phyloP scores from a whole-genome alignment of 2,797 vertebrate species.

The Hypotaenidia philippensis region DNA sequence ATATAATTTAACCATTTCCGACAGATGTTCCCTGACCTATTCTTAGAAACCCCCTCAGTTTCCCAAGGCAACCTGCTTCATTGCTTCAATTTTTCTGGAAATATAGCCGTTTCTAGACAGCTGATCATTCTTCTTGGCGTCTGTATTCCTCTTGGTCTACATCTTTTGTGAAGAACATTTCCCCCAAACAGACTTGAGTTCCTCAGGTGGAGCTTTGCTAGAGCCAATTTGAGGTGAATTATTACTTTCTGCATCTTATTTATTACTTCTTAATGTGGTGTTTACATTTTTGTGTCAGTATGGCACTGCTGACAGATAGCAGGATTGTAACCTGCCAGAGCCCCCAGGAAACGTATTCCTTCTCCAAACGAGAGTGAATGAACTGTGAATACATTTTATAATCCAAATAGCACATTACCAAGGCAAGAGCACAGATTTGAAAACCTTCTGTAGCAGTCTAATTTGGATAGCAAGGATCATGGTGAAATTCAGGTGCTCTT shows the following conservation, averaged over 20 bases:
- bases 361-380: not conserved
- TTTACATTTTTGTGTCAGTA: not conserved
- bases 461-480: not conserved
- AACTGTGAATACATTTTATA: rapidly evolving
- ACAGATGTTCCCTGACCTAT: conserved; percentile 29
- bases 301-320: not conserved
- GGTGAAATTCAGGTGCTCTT: not conserved
- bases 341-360: not conserved
- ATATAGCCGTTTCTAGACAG: not conserved
- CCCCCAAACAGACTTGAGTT: not conserved
- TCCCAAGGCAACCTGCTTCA: not conserved
- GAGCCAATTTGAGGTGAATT: not conserved
- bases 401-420: not conserved
- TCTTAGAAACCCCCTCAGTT: conserved; percentile 28
- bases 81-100: not conserved
- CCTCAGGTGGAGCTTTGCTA: not conserved
- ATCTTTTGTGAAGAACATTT: not conserved
- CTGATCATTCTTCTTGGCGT: not conserved
- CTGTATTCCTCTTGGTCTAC: not conserved
- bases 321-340: not conserved
- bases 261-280: not conserved
- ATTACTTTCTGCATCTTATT: not conserved
- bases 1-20: conserved; percentile 51
- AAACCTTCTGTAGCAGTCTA: not conserved
- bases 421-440: not conserved